Percentiles rank a stretch among this genome's conserved stretches.
phyloP scores from a whole-genome alignment of 2,113 vertebrate species.

The Tretioscincus oriximinensis region DNA sequence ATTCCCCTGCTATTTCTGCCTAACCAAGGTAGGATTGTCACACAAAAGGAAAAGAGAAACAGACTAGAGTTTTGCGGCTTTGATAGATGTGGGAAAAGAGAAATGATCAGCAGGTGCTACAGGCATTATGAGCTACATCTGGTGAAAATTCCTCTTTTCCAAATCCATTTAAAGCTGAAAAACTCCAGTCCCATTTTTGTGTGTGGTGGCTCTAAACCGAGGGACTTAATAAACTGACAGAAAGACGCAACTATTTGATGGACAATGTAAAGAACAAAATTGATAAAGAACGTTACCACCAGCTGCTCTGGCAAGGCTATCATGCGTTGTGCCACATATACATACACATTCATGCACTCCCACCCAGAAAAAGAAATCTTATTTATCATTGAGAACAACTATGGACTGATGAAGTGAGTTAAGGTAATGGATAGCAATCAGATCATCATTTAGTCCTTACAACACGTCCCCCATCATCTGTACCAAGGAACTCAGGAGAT shows the following conservation, averaged over 20 bases:
- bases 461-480: neutral
- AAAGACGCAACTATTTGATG: neutral
- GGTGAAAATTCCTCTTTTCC: too few relatives aligned
- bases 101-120: too few relatives aligned
- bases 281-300: neutral
- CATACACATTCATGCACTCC: fast-evolving
- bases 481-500: neutral
- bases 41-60: too few relatives aligned
- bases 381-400: neutral
- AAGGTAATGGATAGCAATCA: neutral
- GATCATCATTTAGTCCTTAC: neutral
- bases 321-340: neutral
- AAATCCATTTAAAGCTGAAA: too few relatives aligned
- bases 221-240: slow-evolving; percentile 28
- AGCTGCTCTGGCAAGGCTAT: neutral
- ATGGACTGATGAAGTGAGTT: neutral
- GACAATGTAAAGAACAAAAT: neutral
- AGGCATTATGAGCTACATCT: too few relatives aligned
- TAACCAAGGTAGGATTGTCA: slow-evolving; percentile 7
- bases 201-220: too few relatives aligned
- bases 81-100: too few relatives aligned
- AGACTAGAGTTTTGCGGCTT: too few relatives aligned
- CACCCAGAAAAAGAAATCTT: neutral
- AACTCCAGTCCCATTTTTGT: too few relatives aligned
- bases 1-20: slow-evolving; percentile 44